Evolutionary conservation across 53 echinoderm and acorn worm species (phyloP).

Genomic region (Echinometra lucunter): DNA sequence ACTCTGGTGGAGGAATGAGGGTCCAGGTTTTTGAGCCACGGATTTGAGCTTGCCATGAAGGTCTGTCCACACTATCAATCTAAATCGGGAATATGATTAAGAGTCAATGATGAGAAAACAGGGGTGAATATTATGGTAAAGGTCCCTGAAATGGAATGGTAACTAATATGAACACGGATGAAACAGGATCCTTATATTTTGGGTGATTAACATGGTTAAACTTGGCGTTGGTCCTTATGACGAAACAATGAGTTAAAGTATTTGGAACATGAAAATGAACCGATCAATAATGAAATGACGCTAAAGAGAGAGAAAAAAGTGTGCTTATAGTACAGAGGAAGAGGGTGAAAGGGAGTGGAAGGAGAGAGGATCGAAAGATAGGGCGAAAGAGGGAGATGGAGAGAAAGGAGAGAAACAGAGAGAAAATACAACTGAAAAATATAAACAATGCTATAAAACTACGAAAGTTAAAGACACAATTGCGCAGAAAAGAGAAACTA

Average conservation of each 20-base stretch:
- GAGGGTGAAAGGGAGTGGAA: not conserved
- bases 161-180: no score
- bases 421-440: not conserved
- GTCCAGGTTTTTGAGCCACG: constrained; percentile 93
- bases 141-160: no score
- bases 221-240: no score
- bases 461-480: no score
- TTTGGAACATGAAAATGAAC: not conserved
- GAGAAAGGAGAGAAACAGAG: not conserved
- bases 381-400: not conserved
- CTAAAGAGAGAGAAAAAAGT: no score
- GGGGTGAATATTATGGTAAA: no score
- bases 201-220: no score
- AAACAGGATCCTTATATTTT: no score
- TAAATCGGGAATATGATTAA: constrained; percentile 8
- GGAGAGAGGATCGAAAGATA: not conserved
- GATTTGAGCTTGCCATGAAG: constrained; percentile 97
- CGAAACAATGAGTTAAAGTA: no score
- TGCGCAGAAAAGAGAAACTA: no score
- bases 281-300: no score
- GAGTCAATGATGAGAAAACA: not conserved
- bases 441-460: no score
- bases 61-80: constrained; percentile 87
- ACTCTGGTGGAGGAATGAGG: constrained; percentile 89
- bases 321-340: not conserved